phyloP scores from a whole-genome alignment of 1,140 invertebrate genomes.

The Heliconius eleuchia region DNA sequence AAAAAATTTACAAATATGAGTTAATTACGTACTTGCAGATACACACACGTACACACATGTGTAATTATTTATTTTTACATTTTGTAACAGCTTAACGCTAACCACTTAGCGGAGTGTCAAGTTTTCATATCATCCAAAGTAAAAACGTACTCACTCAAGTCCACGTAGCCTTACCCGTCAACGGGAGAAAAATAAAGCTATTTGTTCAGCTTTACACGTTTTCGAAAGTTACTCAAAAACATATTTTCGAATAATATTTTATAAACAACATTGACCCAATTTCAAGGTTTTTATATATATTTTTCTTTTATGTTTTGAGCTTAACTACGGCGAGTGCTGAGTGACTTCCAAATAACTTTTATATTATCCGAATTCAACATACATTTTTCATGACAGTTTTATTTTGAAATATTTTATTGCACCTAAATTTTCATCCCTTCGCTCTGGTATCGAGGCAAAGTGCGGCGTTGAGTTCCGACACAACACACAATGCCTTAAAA shows the following conservation, averaged over 20 bases:
- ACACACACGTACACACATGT: not conserved
- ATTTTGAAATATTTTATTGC: slow-evolving; percentile 47
- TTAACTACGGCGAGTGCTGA: slow-evolving; percentile 36
- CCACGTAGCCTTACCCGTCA: not conserved
- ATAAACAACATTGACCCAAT: not conserved
- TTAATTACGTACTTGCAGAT: not conserved
- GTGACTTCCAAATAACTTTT: not conserved
- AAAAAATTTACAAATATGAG: not conserved
- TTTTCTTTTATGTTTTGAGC: not conserved
- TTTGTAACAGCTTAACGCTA: not conserved
- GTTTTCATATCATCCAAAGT: not conserved
- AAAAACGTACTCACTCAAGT: not conserved
- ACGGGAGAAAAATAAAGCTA: not conserved
- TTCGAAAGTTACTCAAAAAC: not conserved
- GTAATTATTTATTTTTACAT: slow-evolving; percentile 2
- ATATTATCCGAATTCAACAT: slow-evolving; percentile 13
- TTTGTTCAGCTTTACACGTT: not conserved
- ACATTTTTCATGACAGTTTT: slow-evolving; percentile 49
- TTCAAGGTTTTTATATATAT: not conserved
- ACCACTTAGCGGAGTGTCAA: not conserved
- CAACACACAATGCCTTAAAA: no score
- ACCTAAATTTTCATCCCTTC: not conserved
- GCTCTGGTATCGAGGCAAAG: no score
- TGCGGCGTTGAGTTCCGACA: no score
- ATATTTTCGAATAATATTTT: slow-evolving; percentile 8